A percentile compares a stretch with the other conserved stretches of the same genome.
phyloP scores from a whole-genome alignment of 2,888 invertebrate species.

The Ophion obscuratus region DNA sequence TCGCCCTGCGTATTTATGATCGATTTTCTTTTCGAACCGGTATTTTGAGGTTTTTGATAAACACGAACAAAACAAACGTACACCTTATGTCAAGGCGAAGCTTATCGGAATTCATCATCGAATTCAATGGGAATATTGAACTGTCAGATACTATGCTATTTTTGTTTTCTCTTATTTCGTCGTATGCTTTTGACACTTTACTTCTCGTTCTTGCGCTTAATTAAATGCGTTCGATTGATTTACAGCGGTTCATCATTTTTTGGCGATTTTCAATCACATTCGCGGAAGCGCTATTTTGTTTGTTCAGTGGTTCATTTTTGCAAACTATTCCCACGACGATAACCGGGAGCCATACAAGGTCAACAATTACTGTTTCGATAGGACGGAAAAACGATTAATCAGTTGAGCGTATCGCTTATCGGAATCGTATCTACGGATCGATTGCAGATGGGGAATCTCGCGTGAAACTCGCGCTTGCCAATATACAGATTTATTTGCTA shows the following conservation, averaged over 20 bases:
- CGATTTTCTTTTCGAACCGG: too few relatives aligned
- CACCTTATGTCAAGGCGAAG: too few relatives aligned
- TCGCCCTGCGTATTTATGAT: too few relatives aligned
- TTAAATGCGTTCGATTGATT: too few relatives aligned
- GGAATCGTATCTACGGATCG: conserved; percentile 40
- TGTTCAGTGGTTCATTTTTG: not conserved
- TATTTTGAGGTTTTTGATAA: too few relatives aligned
- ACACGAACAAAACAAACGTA: too few relatives aligned
- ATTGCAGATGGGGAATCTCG: conserved; percentile 47
- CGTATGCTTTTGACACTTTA: too few relatives aligned
- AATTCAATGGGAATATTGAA: too few relatives aligned
- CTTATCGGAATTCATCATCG: too few relatives aligned
- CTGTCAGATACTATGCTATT: too few relatives aligned
- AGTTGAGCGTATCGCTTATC: conserved; percentile 48
- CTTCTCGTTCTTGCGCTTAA: not conserved
- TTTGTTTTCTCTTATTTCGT: too few relatives aligned
- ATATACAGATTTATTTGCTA: conserved; percentile 51
- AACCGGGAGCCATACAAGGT: conserved; percentile 34
- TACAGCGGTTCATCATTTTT: not conserved
- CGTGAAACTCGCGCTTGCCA: conserved; percentile 24
- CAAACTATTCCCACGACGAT: conserved; percentile 12
- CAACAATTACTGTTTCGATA: conserved; percentile 30
- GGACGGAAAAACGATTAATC: conserved; percentile 42
- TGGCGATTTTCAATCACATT: not conserved
- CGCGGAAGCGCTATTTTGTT: not conserved